Conservation (phyloP, 2,113 vertebrate genomes). For the Gallinago paraguaiae region DNA sequence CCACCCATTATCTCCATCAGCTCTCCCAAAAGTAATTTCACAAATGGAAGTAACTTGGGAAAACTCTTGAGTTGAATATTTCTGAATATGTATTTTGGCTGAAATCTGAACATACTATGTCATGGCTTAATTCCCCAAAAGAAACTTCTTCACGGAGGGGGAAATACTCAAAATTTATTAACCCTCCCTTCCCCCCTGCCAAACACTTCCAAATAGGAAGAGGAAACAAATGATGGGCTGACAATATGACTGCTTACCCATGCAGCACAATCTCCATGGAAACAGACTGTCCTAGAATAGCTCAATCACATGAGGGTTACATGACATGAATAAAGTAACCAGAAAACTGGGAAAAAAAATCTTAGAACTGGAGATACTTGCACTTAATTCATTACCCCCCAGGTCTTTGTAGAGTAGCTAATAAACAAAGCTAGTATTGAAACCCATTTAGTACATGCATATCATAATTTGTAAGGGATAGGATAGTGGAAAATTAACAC, state of each 20-base stretch:
- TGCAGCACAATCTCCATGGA: slow-evolving; percentile 52
- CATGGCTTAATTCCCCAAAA: not conserved
- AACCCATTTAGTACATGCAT: not conserved
- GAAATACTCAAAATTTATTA: not conserved
- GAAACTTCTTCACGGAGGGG: not conserved
- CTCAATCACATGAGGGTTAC: slow-evolving; percentile 57
- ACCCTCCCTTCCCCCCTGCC: not conserved
- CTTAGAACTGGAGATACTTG: not conserved
- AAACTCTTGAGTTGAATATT: not conserved
- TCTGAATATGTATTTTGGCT: not conserved
- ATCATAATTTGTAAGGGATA: not conserved
- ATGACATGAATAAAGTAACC: slow-evolving; percentile 63
- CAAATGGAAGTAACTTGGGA: not conserved
- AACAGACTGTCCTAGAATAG: slow-evolving; percentile 64
- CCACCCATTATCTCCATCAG: not conserved
- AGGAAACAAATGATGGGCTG: slow-evolving; percentile 55
- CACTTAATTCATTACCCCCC: not conserved
- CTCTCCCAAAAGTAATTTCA: not conserved
- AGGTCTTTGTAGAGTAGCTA: not conserved
- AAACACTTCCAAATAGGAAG: slow-evolving; percentile 36
- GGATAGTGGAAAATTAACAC: not conserved
- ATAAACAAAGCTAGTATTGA: slow-evolving; percentile 1
- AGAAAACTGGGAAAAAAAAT: slow-evolving; percentile 25
- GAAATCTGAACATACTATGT: not conserved
- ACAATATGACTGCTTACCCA: slow-evolving; percentile 44